Evolutionary conservation across 2,113 vertebrate species (phyloP), one percentile per base, ranked within the genome.

Genomic region (Tachysurus fulvidraco): DNA sequence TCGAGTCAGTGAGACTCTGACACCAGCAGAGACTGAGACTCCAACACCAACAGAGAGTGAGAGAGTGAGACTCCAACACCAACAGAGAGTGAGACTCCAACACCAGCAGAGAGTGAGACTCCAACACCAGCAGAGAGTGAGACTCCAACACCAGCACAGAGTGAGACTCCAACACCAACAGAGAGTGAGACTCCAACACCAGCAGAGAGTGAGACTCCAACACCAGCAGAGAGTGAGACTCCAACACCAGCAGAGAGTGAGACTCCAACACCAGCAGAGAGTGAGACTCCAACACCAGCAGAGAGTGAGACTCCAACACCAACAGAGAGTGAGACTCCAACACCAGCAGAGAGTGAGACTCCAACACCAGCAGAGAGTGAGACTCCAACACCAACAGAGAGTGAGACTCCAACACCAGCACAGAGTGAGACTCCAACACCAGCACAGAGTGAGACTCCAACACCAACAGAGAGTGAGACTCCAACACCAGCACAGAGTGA

Each of bases 141-240:
- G 69, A 44, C 82, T 81, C 73, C 74, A 83, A 87, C 87, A 84
- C 76, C 69, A 87, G 77, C n/a, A n/a, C n/a, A n/a, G n/a, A n/a
- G n/a, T n/a, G n/a, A n/a, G n/a, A n/a, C n/a, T n/a, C n/a, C 83
- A 87, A 91, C 69, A 89, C 81, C 90, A 84, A 86, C 87, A 67
- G 81, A 79, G 76, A 52, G 84, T 62, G 83, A 80, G 69, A 44
- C 82, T 81, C 73, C 74, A 83, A 87, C 87, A 84, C 76, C 69
- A 87, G 77, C n/a, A n/a, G n/a, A n/a, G n/a, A 52, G 84, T 62
- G 83, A 80, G 69, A 44, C 82, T 81, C 73, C 74, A 83, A 87
- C 87, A 84, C 76, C 69, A 87, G 77, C n/a, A n/a, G n/a, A n/a
- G n/a, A 52, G 84, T 62, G 83, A 80, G 69, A 44, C 82, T 81